Conservation (phyloP, 2,113 vertebrate species). For the Echinops telfairi region DNA sequence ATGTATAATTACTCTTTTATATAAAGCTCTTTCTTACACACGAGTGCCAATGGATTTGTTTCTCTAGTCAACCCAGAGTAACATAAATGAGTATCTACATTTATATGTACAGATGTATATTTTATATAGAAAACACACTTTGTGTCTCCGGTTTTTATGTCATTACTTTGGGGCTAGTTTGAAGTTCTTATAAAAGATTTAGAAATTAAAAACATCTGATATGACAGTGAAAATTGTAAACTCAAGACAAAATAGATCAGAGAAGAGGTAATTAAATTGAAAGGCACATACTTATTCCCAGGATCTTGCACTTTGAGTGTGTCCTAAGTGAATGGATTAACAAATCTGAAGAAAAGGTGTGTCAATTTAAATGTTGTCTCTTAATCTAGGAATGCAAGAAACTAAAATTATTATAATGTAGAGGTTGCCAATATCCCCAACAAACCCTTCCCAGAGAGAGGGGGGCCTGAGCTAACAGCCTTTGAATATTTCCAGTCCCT, state of each 20-base stretch:
- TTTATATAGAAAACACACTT: neutral
- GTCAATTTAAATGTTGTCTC: neutral
- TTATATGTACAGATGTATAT: neutral
- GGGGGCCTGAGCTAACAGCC: neutral
- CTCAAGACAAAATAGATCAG: neutral
- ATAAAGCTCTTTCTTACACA: too few relatives aligned
- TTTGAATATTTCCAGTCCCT: neutral
- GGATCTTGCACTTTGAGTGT: neutral
- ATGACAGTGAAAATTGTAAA: conserved; percentile 6
- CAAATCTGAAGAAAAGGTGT: conserved; percentile 32
- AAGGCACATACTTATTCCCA: neutral
- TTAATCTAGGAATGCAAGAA: conserved; percentile 3
- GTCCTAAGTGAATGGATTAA: neutral
- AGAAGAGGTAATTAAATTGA: conserved; percentile 25
- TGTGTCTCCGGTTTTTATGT: neutral
- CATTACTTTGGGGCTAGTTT: conserved; percentile 30
- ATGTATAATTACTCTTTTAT: too few relatives aligned
- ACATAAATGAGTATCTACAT: neutral
- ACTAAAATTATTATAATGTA: conserved; percentile 43
- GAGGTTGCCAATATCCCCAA: neutral
- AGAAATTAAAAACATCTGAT: conserved; percentile 12
- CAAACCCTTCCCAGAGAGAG: neutral
- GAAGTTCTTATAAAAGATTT: conserved; percentile 22
- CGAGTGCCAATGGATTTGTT: too few relatives aligned
- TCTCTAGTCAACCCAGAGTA: too few relatives aligned